These are phyloP conservation scores for Clarias magur DNA, from an alignment of 2,113 vertebrate species.

Conservation along the genomic window DNA sequence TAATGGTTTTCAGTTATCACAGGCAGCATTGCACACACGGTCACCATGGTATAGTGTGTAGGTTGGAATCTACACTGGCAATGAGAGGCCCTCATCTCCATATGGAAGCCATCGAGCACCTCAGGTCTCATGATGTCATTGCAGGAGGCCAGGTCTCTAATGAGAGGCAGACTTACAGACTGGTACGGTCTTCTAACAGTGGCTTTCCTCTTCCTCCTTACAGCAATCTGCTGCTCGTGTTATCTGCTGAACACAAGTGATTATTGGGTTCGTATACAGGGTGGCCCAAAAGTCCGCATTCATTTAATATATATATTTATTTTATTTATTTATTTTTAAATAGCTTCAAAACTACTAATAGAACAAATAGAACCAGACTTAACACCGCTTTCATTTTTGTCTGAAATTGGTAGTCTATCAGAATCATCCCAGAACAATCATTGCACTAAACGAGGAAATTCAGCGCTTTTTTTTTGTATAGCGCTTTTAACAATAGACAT, in stretches of 20 bases:
- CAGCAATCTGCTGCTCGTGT: not conserved
- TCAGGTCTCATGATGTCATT: conserved; percentile 56
- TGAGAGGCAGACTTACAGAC: conserved; percentile 32
- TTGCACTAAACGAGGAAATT: too few species aligned
- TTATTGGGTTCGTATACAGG: not conserved
- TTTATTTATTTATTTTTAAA: too few species aligned
- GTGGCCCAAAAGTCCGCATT: too few species aligned
- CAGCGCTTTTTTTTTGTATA: too few species aligned
- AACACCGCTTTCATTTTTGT: too few species aligned
- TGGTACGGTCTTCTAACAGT: conserved; percentile 14
- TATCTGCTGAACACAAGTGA: not conserved
- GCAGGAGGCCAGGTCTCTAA: conserved; percentile 50
- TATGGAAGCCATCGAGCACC: conserved; percentile 56
- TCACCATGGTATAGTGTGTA: conserved; percentile 27
- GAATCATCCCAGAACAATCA: too few species aligned
- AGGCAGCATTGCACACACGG: conserved; percentile 10
- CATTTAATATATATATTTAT: too few species aligned
- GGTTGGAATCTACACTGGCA: conserved; percentile 32
- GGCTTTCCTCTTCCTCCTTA: conserved; percentile 7
- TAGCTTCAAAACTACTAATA: too few species aligned
- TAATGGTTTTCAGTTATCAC: conserved; percentile 33
- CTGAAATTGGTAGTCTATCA: too few species aligned
- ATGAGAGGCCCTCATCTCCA: conserved; percentile 40
- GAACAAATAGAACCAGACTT: too few species aligned
- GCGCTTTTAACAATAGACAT: too few species aligned